Percentiles rank a stretch among this genome's conserved stretches.
Evolutionary conservation across 1,140 invertebrate species (phyloP).

Genomic region (Caenorhabditis remanei): DNA sequence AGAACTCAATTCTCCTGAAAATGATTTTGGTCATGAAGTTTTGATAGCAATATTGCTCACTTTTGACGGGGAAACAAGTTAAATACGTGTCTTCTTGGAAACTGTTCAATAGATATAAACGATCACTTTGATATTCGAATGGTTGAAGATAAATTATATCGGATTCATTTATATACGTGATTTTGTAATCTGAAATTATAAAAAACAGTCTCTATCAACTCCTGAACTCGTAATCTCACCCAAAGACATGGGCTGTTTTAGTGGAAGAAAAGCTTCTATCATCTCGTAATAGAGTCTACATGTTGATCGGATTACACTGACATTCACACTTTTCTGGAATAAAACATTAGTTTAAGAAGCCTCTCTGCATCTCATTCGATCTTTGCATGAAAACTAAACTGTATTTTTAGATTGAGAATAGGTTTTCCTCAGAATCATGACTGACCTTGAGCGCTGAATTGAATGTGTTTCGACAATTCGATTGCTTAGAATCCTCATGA

Average conservation of each 20-base stretch:
- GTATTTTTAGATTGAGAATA: too few species aligned
- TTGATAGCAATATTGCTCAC: not conserved
- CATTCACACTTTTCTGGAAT: not conserved
- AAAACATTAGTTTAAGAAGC: not conserved
- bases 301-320: not conserved
- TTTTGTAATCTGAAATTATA: not conserved
- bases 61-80: not conserved
- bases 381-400: too few species aligned
- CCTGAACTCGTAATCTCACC: not conserved
- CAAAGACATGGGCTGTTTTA: not conserved
- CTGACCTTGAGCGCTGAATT: not conserved
- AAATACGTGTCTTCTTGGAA: not conserved
- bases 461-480: not conserved
- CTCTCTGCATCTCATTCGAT: too few species aligned
- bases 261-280: not conserved
- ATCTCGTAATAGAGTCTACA: not conserved
- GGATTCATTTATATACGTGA: not conserved
- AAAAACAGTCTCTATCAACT: not conserved
- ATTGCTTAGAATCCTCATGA: not conserved
- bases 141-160: not conserved
- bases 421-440: not conserved
- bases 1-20: constrained; percentile 1
- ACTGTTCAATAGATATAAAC: not conserved
- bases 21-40: not conserved
- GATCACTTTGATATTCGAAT: not conserved